Percentiles rank a stretch among this genome's conserved stretches.
Conservation (phyloP, 2,797 vertebrate genomes). For the Bradypodion pumilum region DNA sequence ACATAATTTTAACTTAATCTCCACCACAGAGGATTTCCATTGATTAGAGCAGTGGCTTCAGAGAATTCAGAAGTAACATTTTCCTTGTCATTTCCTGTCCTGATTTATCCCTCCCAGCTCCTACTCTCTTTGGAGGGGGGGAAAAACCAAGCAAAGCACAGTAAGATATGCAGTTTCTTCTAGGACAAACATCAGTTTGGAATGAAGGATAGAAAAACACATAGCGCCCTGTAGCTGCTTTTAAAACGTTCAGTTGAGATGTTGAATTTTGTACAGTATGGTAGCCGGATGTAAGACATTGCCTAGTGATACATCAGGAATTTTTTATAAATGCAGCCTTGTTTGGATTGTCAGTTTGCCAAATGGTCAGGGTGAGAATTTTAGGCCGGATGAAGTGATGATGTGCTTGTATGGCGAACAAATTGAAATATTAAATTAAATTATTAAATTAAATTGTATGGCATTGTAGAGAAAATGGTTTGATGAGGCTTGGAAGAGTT, state of each 20-base stretch:
- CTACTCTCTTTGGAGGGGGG: not conserved
- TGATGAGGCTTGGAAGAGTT: not conserved
- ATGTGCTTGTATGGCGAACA: too few species aligned
- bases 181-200: not conserved
- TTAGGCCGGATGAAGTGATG: not conserved
- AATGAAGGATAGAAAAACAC: not conserved
- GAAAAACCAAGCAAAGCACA: not conserved
- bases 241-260: not conserved
- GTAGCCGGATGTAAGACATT: not conserved
- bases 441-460: too few species aligned
- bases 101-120: not conserved
- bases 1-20: not conserved
- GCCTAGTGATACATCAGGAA: not conserved
- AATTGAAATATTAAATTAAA: too few species aligned
- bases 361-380: not conserved
- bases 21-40: too few species aligned
- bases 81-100: not conserved
- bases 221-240: not conserved
- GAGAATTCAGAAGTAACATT: not conserved
- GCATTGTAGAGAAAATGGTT: not conserved
- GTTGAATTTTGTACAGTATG: not conserved
- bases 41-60: not conserved
- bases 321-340: not conserved
- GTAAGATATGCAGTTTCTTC: not conserved
- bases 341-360: not conserved